Conservation (phyloP, 30 jellyfish, hydroid and myxozoan genomes). For the Hydractinia echinata region DNA sequence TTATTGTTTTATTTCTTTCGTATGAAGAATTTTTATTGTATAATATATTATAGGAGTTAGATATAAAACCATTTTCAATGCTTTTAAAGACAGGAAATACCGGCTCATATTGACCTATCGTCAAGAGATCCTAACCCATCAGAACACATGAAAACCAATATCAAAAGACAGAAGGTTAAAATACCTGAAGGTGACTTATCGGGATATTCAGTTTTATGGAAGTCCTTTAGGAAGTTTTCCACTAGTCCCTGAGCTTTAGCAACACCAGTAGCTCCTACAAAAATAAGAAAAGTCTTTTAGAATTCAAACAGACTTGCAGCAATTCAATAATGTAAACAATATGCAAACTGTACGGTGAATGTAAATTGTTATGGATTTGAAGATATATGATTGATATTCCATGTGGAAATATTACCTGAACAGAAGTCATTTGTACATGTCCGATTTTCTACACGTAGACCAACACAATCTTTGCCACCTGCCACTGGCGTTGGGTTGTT, state of each 20-base stretch:
- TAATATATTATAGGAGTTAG: too few relatives aligned
- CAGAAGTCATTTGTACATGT: slow-evolving; percentile 11
- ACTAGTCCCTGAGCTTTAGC: slow-evolving; percentile 17
- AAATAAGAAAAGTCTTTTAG: neutral
- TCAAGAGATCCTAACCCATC: too few relatives aligned
- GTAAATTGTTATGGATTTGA: too few relatives aligned
- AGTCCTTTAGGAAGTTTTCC: slow-evolving; percentile 16
- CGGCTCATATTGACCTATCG: too few relatives aligned
- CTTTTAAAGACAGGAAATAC: too few relatives aligned
- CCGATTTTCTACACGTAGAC: neutral
- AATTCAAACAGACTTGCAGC: neutral
- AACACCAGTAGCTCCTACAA: slow-evolving; percentile 23
- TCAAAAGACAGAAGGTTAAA: too few relatives aligned
- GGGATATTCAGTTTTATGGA: slow-evolving; percentile 22
- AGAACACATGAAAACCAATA: too few relatives aligned
- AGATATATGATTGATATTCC: too few relatives aligned
- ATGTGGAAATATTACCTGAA: neutral
- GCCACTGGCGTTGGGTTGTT: neutral
- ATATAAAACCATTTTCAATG: too few relatives aligned
- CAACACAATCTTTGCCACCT: slow-evolving; percentile 15
- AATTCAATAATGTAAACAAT: neutral
- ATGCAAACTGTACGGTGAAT: too few relatives aligned
- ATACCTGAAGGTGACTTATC: slow-evolving; percentile 27
- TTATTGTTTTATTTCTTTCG: too few relatives aligned
- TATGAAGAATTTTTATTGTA: too few relatives aligned